Evolutionary conservation across 1,140 invertebrate species (phyloP), one percentile per base, ranked within the genome.

Genomic region (Hyles vespertilio): DNA sequence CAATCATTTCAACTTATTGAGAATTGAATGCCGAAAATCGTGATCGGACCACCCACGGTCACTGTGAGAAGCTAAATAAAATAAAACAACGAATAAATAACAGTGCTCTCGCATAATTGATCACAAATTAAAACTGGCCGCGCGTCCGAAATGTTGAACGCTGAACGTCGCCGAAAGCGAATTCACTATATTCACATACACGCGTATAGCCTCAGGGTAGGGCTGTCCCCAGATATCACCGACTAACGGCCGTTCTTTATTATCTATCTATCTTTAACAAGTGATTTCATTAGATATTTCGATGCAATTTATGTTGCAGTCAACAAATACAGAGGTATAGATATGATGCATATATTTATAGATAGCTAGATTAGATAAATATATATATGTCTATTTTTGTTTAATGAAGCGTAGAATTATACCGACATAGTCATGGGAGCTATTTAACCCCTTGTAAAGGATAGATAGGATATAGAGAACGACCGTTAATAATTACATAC

Each of bases 1-100:
- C 76, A 86, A 83, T 80, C 70, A 81, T 72, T 81, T 77, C 75
- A 81, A 80, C 79, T 74, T 77, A 85, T 81, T 87, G 77, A 79
- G 67, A 69, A 72, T 65, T 59, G 70, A 67, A 69, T 71, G 66
- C 77, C 70, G 68, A 78, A 84, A 83, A 82, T 87, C 83, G 83
- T 87, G 84, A 79, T 72, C 75, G 70, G 84, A 87, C 84, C 86
- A 87, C 86, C 86, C 86, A 89, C 77, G 65, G 72, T 61, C 72
- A 73, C 69, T 77, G 71, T 69, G 79, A 81, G 84, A 77, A 80
- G 79, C 75, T 74, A 85, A 87, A 87, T 82, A 81, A 86, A 86
- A 87, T 85, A 87, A 89, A 89, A 87, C 78, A 79, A 78, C 79
- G 70, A 47, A 89, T 88, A 89, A 87, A 89, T 87, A 87, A 87